These are phyloP conservation scores for Carabus problematicus DNA, from an alignment of 2,888 invertebrate genomes.

Conservation along the genomic window DNA sequence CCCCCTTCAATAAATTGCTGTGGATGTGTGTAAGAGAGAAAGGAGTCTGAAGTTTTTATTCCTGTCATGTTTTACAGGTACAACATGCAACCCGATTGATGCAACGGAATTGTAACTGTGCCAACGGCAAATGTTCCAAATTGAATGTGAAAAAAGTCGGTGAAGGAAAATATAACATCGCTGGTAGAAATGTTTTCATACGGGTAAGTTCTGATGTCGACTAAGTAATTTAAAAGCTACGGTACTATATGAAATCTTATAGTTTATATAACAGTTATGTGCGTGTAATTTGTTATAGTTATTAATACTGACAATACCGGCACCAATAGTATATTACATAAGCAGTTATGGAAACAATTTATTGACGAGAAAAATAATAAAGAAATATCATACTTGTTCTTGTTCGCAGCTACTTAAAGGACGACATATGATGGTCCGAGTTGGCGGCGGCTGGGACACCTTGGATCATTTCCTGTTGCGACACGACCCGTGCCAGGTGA, in stretches of 20 bases:
- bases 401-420: constrained; percentile 80
- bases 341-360: no score
- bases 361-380: neutral
- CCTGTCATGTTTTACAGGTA: constrained; percentile 61
- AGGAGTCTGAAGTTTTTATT: constrained; percentile 33
- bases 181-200: constrained; percentile 86
- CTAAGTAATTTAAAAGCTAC: constrained; percentile 9
- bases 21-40: constrained; percentile 14
- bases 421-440: constrained; percentile 95
- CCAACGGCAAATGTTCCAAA: constrained; percentile 73
- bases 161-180: constrained; percentile 87
- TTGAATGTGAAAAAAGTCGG: constrained; percentile 81
- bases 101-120: constrained; percentile 78
- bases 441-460: constrained; percentile 94
- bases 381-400: constrained; percentile 23
- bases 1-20: no score
- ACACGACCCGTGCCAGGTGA: constrained; percentile 85
- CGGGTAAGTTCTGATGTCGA: constrained; percentile 67
- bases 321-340: no score
- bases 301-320: no score
- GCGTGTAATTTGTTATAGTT: no score
- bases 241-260: no score
- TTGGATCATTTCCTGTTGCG: constrained; percentile 89
- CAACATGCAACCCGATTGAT: constrained; percentile 74
- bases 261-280: no score